A percentile compares a stretch with the other conserved stretches of the same genome.
Evolutionary conservation across 2,888 invertebrate genomes (phyloP).

Genomic region (Drosophila kambysellisi): DNA sequence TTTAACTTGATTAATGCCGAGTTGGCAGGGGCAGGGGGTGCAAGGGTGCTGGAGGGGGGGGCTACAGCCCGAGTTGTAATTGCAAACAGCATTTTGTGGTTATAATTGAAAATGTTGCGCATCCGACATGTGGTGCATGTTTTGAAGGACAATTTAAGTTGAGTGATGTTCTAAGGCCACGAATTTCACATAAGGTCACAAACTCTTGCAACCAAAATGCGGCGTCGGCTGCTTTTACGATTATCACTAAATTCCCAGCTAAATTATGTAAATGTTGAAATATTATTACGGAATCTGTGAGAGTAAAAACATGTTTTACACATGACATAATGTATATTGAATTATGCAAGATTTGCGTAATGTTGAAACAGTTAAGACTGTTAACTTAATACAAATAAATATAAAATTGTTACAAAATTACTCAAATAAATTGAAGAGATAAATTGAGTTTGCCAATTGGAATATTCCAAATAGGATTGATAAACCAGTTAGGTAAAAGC

Average conservation of each 20-base stretch:
- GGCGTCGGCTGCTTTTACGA: conserved; percentile 39
- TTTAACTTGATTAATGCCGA: conserved; percentile 46
- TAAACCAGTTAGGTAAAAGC: background rate
- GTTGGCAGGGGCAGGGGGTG: background rate
- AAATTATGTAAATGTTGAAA: conserved; percentile 57
- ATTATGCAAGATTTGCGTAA: conserved; percentile 12
- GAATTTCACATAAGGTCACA: conserved; percentile 49
- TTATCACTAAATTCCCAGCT: conserved; percentile 14
- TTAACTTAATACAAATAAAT: background rate
- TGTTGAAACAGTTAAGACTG: conserved; percentile 1
- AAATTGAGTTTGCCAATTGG: background rate
- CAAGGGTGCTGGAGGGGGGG: background rate
- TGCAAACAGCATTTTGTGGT: conserved; percentile 60
- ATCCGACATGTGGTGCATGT: conserved; percentile 64
- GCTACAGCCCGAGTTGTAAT: conserved; percentile 25
- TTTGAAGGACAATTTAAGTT: conserved; percentile 50
- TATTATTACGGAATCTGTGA: background rate
- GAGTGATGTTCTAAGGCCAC: conserved; percentile 31
- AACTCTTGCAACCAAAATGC: conserved; percentile 39
- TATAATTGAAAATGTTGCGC: conserved; percentile 71
- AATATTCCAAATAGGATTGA: background rate
- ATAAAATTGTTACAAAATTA: background rate
- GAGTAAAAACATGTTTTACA: background rate
- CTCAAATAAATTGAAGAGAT: background rate
- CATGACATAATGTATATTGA: conserved; percentile 9